Base-by-base conservation (phyloP, 2,888 invertebrate genomes). In the Altica lythri region DNA sequence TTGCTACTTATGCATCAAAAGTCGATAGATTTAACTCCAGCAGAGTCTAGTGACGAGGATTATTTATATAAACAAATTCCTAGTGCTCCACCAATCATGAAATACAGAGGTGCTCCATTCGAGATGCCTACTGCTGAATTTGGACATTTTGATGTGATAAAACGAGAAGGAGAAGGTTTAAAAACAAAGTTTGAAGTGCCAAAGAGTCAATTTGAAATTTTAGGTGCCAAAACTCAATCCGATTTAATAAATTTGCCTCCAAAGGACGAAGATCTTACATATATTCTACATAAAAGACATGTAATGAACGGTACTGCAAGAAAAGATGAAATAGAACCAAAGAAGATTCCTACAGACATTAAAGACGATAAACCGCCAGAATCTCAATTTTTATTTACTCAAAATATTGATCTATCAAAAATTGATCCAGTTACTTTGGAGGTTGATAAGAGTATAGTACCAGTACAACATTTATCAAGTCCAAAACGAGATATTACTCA, bases 1-100 rank as follows among this genome's bases (percentile, higher is more conserved):
- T 86, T 90, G 74, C 84, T 90, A 18, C 73, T 91, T 16, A 91
- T 88, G 86, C 91, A 91, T 75, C 91, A 91, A 68, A 90, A 91
- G 70, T 90, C 90, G 0, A 90, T 91, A 54, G 91, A 91, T 69
- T 76, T 91, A 18, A 90, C 91, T 1, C 90, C 90, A 2, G 90
- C 90, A 0, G 91, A 90, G 74, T 90, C 90, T 0, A 90, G 90
- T 55, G 90, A 91, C 68, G 90, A 90, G 72, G 90, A 90, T 73
- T 88, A 87, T 67, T 83, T 88, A 13, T 88, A 87, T 68, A 84
- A 86, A 57, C 88, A 88, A 77, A 88, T 89, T 64, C 78, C 78
- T 0, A 87, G 87, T 70, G 87, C 88, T 14, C 87, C 86, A 0
- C 81, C 88, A 12, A 87, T 90, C 52, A 85, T 86, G 34, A 85